phyloP scores from a whole-genome alignment of 2,797 vertebrate species.

The Microchirus variegatus region DNA sequence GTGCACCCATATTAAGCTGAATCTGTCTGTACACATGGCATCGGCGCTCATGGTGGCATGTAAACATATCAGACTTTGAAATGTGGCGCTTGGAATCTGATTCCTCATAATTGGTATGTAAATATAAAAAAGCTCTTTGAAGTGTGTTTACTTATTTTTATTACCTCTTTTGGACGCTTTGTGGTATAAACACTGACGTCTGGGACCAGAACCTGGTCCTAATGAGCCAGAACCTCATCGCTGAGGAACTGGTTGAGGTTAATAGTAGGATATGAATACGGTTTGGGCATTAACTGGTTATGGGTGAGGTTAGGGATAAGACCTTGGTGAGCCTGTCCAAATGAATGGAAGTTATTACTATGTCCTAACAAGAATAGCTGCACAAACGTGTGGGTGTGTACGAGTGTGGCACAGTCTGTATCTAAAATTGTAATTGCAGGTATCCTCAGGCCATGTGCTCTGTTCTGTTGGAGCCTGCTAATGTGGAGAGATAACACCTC shows the following conservation, averaged over 20 bases:
- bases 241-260: no score
- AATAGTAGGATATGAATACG: no score
- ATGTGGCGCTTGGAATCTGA: conserved; percentile 49
- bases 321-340: no score
- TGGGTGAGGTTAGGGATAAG: no score
- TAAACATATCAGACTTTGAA: conserved; percentile 59
- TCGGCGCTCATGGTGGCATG: conserved; percentile 28
- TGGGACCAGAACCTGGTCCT: no score
- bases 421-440: conserved; percentile 57
- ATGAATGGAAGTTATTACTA: no score
- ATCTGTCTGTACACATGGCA: conserved; percentile 33
- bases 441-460: conserved; percentile 27
- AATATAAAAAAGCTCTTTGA: conserved; percentile 58
- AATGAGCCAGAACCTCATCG: no score
- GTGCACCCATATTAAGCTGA: conserved; percentile 28
- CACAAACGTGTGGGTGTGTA: not conserved
- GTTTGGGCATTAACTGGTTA: no score
- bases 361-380: no score
- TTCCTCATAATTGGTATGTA: conserved; percentile 57
- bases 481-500: conserved; percentile 32
- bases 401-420: not conserved
- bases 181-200: no score
- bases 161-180: no score
- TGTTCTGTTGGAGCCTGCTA: conserved; percentile 40
- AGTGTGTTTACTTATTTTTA: conserved; percentile 32